Percentiles rank a stretch among this genome's conserved stretches.
These are phyloP conservation scores for Lemur catta DNA, from an alignment of 2,797 vertebrate species.

Conservation along the genomic window DNA sequence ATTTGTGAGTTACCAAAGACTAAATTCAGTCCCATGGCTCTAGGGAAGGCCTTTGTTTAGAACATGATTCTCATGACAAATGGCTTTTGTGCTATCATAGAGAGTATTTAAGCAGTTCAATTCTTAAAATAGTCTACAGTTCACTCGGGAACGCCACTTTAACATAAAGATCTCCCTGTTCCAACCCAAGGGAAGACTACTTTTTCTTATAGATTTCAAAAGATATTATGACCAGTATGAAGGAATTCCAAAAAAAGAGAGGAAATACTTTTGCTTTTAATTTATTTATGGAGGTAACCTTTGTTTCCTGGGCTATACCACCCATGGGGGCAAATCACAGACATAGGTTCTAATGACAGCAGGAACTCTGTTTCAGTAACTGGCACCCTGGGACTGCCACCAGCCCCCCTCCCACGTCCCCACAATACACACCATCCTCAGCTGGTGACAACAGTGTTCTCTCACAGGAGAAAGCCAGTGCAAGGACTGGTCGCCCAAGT, in stretches of 20 bases:
- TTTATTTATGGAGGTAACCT: not conserved
- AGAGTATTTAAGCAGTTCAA: not conserved
- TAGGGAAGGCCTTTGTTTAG: slow-evolving; percentile 35
- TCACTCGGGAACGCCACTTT: not conserved
- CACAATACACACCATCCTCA: not conserved
- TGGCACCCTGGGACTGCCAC: not conserved
- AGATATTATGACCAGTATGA: not conserved
- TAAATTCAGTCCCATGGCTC: not conserved
- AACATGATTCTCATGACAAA: not conserved
- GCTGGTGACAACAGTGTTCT: not conserved
- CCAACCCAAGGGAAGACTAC: not conserved
- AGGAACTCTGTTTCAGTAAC: not conserved
- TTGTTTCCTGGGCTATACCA: not conserved
- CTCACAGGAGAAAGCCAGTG: not conserved
- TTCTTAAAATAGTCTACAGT: not conserved
- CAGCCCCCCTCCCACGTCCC: not conserved
- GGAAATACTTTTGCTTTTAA: not conserved
- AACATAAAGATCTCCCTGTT: slow-evolving; percentile 48
- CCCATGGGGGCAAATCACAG: not conserved
- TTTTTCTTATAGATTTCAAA: slow-evolving; percentile 24
- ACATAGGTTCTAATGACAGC: not conserved
- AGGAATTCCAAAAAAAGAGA: not conserved
- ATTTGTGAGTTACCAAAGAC: not conserved
- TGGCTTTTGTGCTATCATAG: not conserved
- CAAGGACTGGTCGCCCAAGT: not conserved